phyloP scores from a whole-genome alignment of 2,113 vertebrate genomes.

The Micromys minutus region DNA sequence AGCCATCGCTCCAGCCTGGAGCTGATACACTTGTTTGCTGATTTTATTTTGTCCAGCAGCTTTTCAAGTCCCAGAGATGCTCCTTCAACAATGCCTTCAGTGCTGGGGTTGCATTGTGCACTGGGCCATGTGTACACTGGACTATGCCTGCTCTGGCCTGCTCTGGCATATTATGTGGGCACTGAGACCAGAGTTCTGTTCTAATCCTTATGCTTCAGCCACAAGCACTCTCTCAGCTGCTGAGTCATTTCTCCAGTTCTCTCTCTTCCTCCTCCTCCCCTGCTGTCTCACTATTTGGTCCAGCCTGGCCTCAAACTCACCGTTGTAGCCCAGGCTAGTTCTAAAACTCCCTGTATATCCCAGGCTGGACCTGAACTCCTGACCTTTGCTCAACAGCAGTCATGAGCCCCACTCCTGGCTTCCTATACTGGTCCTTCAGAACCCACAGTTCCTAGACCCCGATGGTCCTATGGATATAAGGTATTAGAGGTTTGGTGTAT shows the following conservation, averaged over 20 bases:
- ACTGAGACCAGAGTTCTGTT: not conserved
- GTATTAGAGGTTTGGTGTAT: not conserved
- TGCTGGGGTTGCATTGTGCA: not conserved
- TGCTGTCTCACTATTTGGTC: not conserved
- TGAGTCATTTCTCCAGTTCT: not conserved
- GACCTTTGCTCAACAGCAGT: not conserved
- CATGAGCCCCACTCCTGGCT: not conserved
- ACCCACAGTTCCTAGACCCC: not conserved
- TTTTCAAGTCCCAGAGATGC: not conserved
- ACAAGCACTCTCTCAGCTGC: not conserved
- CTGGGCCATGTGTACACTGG: not conserved
- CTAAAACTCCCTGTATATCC: not conserved
- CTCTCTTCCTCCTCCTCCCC: no score
- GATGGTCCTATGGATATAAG: not conserved
- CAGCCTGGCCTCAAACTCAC: not conserved
- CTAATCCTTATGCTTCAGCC: not conserved
- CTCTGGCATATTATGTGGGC: not conserved
- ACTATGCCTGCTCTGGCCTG: not conserved
- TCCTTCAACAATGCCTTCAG: not conserved
- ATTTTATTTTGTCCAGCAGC: not conserved
- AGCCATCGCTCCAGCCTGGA: no score
- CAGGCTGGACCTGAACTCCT: not conserved
- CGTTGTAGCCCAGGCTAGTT: not conserved
- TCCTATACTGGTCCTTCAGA: not conserved
- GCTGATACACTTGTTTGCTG: not conserved